Base-by-base conservation (phyloP, 2,113 vertebrate genomes). In the Pica pica region DNA sequence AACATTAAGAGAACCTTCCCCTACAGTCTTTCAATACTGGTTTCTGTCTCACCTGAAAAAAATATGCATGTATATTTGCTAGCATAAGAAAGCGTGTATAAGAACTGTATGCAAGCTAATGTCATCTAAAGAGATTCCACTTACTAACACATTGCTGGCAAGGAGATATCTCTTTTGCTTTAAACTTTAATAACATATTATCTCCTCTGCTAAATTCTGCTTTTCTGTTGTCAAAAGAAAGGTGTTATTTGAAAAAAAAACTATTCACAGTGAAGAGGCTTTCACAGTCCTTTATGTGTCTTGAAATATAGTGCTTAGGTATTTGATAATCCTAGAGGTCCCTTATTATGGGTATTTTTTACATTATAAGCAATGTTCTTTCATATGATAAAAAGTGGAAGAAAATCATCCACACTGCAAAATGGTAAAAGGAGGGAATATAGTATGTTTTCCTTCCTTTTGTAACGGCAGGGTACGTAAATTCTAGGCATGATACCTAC, bases 11-110 rank as follows among this genome's bases (percentile, higher is more conserved):
- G 41, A 86, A 83, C 17, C 37, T 88, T 85, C 33, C 35, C 67
- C 22, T 81, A 5, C 26, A 80, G 52, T 33, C 42, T 93, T 90
- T 86, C 64, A 90, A 16, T 82, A 61, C 23, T 60, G 35, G 6
- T 83, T 94, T 83, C 63, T 92, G 50, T 90, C 68, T 91, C 79
- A 94, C 63, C 35, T 93, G 44, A 21, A 74, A 93, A 83, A 77
- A 83, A 55, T 47, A 88, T 9, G 6, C 7, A 1, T 61, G 55
- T 88, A 13, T 64, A 53, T 55, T 86, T 95, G 35, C 83, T 93
- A 95, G 39, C 75, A 63, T 88, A 83, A 90, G 78, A 92, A 83
- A 92, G 55, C 73, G 31, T 5, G 16, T 83, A 76, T 55, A 83
- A 90, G 55, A 80, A 16, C 31, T 65, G 47, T 49, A 49, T 92